Percentiles rank a stretch among this genome's conserved stretches.
Evolutionary conservation across 2,113 vertebrate genomes (phyloP).

Genomic region (Chionomys nivalis): DNA sequence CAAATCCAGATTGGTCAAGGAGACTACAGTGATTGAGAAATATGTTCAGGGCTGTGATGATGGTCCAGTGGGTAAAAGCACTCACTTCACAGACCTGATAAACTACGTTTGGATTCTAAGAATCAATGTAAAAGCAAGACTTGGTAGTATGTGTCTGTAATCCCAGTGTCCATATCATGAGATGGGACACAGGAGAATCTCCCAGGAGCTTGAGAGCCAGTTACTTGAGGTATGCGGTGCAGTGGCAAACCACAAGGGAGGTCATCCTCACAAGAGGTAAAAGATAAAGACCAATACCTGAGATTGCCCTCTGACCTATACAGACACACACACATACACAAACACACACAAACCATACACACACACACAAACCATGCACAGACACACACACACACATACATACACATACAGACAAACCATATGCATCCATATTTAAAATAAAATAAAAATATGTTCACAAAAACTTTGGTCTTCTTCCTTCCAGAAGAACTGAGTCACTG

Average conservation of each 20-base stretch:
- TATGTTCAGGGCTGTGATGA: too few species aligned
- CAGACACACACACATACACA: neutral
- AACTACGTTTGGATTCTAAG: neutral
- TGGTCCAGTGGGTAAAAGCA: neutral
- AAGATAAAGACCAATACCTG: neutral
- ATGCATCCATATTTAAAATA: neutral
- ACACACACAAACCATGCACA: neutral
- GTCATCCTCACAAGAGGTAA: neutral
- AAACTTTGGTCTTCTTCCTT: neutral
- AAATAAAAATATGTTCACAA: conserved; percentile 11
- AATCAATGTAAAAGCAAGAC: neutral
- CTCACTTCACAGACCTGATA: neutral
- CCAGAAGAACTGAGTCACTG: neutral
- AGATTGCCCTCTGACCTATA: neutral
- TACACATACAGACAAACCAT: too few species aligned
- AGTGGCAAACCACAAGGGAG: neutral
- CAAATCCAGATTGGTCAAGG: neutral
- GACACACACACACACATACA: neutral
- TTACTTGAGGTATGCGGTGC: too few species aligned
- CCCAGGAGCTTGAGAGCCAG: neutral
- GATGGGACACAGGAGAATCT: neutral
- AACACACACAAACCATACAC: neutral
- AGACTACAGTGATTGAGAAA: neutral
- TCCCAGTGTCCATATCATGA: neutral
- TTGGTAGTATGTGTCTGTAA: too few species aligned